Evolutionary conservation across 2,113 vertebrate genomes (phyloP).

Genomic region (Furnarius figulus): DNA sequence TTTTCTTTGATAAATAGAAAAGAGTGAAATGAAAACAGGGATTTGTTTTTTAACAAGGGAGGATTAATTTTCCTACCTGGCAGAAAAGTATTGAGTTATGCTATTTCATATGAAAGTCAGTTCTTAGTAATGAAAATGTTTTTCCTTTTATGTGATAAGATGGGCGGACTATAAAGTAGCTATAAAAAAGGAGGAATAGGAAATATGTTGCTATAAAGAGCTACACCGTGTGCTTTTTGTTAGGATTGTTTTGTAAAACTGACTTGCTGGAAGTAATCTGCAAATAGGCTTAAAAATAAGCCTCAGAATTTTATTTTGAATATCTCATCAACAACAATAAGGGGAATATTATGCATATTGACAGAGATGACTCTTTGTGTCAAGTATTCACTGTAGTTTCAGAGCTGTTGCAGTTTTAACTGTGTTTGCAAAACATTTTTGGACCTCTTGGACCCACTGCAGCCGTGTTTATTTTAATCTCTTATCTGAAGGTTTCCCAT

Average conservation of each 20-base stretch:
- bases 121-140: constrained; percentile 19
- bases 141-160: constrained; percentile 17
- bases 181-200: background rate
- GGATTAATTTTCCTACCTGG: constrained; percentile 5
- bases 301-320: constrained; percentile 26
- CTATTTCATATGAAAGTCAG: background rate
- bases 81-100: background rate
- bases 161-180: background rate
- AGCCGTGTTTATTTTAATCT: background rate
- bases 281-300: constrained; percentile 63
- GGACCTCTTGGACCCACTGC: background rate
- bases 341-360: background rate
- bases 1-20: constrained; percentile 16
- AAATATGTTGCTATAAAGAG: constrained; percentile 14
- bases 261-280: constrained; percentile 33
- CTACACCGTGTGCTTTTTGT: background rate
- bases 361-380: background rate
- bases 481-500: background rate
- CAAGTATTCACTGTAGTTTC: background rate
- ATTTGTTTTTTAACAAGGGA: background rate
- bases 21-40: constrained; percentile 5
- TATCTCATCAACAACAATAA: constrained; percentile 48
- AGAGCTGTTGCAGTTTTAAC: background rate
- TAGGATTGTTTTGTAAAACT: constrained; percentile 33
- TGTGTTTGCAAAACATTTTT: background rate